Evolutionary conservation across 2,113 vertebrate genomes (phyloP).

Genomic region (Cynopterus brachyotis): DNA sequence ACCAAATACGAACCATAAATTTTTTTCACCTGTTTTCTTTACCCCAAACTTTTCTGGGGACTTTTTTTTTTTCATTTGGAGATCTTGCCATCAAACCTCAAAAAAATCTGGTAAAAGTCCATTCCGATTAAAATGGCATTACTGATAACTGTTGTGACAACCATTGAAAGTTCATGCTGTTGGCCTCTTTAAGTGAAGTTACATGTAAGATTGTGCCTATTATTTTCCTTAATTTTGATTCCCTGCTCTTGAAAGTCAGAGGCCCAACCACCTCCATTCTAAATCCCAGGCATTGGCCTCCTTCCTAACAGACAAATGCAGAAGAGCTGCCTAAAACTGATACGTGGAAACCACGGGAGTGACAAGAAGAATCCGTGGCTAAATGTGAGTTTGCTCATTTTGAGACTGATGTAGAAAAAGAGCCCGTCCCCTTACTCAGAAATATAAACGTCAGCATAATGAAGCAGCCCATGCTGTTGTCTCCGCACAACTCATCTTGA

Average conservation of each 20-base stretch:
- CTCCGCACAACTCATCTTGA: not conserved
- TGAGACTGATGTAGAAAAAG: not conserved
- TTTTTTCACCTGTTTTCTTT: not conserved
- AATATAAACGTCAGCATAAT: not conserved
- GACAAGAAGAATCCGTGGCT: not conserved
- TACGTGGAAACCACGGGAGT: not conserved
- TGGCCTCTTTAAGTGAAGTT: not conserved
- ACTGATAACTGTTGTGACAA: not conserved
- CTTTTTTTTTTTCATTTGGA: not conserved
- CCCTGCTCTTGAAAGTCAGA: not conserved
- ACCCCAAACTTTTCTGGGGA: not conserved
- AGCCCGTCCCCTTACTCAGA: not conserved
- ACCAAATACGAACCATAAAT: not conserved
- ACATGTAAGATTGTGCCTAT: rapidly evolving
- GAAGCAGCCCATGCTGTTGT: not conserved
- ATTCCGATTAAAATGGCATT: not conserved
- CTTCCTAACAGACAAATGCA: not conserved
- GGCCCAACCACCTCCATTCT: not conserved
- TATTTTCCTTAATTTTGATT: not conserved
- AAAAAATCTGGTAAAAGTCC: not conserved
- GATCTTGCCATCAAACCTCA: not conserved
- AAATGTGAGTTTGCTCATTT: not conserved
- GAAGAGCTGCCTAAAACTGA: not conserved
- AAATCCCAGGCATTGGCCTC: not conserved
- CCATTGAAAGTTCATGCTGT: not conserved